phyloP scores from a whole-genome alignment of 2,888 invertebrate genomes.

The Leistus spinibarbis region DNA sequence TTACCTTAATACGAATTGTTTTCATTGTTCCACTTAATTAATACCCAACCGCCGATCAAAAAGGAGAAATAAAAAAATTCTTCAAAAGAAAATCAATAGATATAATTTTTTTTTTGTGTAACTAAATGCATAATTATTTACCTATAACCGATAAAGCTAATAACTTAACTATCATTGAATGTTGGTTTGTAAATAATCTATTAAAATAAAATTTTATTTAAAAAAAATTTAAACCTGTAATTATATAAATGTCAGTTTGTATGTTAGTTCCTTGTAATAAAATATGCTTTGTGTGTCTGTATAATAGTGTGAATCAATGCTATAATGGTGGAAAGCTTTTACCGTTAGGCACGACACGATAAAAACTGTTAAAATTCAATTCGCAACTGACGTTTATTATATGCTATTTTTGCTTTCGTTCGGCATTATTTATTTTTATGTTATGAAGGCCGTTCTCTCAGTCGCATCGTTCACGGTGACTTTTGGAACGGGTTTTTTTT shows the following conservation, averaged over 20 bases:
- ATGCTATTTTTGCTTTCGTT: not conserved
- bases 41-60: too few relatives aligned
- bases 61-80: too few relatives aligned
- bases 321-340: conserved; percentile 33
- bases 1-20: too few relatives aligned
- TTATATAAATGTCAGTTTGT: not conserved
- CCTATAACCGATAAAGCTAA: too few relatives aligned
- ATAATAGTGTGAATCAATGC: conserved; percentile 25
- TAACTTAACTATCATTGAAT: too few relatives aligned
- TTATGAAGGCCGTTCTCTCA: not conserved
- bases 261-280: not conserved
- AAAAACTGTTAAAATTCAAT: conserved; percentile 32
- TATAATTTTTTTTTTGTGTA: too few relatives aligned
- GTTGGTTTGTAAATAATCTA: too few relatives aligned
- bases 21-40: too few relatives aligned
- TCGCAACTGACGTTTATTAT: conserved; percentile 22
- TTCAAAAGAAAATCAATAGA: too few relatives aligned
- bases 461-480: not conserved
- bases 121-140: too few relatives aligned
- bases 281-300: not conserved
- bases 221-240: too few relatives aligned
- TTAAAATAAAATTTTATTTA: too few relatives aligned
- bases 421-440: not conserved
- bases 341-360: conserved; percentile 30
- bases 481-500: not conserved